Evolutionary conservation across 2,888 invertebrate species (phyloP).

Genomic region (Drosophila mettleri): DNA sequence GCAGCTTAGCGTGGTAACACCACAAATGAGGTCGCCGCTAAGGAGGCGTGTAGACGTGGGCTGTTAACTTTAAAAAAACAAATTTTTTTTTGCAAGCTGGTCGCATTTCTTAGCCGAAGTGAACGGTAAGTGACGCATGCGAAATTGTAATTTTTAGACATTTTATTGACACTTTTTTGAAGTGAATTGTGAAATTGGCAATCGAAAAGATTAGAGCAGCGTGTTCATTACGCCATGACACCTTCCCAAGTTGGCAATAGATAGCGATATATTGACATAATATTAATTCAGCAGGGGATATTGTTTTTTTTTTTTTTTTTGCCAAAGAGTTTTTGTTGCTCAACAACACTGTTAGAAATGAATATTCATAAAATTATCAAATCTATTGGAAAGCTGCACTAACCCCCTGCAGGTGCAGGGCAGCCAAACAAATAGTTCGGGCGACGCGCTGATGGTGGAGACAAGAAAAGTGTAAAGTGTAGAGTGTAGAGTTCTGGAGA

Average conservation of each 20-base stretch:
- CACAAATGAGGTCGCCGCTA: slow-evolving; percentile 49
- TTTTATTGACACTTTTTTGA: slow-evolving; percentile 48
- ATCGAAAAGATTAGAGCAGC: slow-evolving; percentile 34
- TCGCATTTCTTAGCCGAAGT: slow-evolving; percentile 56
- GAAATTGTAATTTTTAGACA: slow-evolving; percentile 34
- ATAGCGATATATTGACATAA: slow-evolving; percentile 1
- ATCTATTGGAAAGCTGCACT: slow-evolving; percentile 10
- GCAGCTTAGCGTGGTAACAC: slow-evolving; percentile 59
- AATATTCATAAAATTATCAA: not conserved
- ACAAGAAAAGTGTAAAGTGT: slow-evolving; percentile 4
- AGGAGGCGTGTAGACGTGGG: slow-evolving; percentile 50
- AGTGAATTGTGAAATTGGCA: slow-evolving; percentile 30
- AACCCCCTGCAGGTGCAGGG: slow-evolving; percentile 48
- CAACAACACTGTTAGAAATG: not conserved
- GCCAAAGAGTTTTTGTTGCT: no score
- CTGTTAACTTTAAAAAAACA: slow-evolving; percentile 10
- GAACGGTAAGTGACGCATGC: slow-evolving; percentile 50
- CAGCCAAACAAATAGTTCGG: not conserved
- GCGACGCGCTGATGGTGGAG: no score
- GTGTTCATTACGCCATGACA: slow-evolving; percentile 32
- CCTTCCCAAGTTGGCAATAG: not conserved
- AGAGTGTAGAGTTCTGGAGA: slow-evolving; percentile 1
- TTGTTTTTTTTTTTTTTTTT: no score
- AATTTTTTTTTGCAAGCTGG: slow-evolving; percentile 37
- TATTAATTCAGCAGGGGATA: not conserved